Percentiles rank a stretch among this genome's conserved stretches.
phyloP scores from a whole-genome alignment of 2,888 invertebrate species.

The Anagyrus pseudococci region DNA sequence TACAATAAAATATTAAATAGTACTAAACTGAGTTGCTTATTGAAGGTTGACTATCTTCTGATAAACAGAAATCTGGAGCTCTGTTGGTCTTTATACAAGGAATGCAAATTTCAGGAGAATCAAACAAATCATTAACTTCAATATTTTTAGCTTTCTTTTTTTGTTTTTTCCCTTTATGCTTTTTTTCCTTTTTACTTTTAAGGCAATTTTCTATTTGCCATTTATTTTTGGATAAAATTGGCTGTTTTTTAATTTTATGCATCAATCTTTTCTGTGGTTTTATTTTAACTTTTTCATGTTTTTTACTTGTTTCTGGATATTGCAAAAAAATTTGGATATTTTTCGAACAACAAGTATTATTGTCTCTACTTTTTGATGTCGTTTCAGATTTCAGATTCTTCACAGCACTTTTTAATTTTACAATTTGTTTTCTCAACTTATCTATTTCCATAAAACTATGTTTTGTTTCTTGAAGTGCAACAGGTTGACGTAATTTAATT shows the following conservation, averaged over 20 bases:
- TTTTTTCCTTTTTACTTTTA: conserved; percentile 3
- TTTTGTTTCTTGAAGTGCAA: too few relatives aligned
- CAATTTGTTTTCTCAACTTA: conserved; percentile 21
- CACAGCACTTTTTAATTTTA: conserved; percentile 24
- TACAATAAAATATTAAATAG: neutral
- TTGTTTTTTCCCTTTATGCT: neutral
- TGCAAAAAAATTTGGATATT: conserved; percentile 32
- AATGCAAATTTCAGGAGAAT: conserved; percentile 4
- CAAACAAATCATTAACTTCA: conserved; percentile 1
- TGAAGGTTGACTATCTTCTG: neutral
- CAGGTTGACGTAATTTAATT: too few relatives aligned
- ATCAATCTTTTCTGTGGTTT: conserved; percentile 6
- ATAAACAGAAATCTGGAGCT: neutral
- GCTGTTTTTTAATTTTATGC: conserved; percentile 1
- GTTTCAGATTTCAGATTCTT: conserved; percentile 6
- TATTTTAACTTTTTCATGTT: conserved; percentile 17
- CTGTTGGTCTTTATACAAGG: neutral
- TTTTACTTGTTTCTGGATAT: conserved; percentile 18
- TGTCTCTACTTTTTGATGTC: conserved; percentile 5
- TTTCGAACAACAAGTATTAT: conserved; percentile 22
- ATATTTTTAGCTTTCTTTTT: neutral
- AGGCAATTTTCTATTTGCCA: conserved; percentile 27
- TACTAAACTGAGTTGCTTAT: neutral
- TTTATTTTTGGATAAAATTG: neutral
- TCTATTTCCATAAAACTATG: conserved; percentile 22